phyloP scores from a whole-genome alignment of 2,797 vertebrate species.

The Cirrhinus mrigala region DNA sequence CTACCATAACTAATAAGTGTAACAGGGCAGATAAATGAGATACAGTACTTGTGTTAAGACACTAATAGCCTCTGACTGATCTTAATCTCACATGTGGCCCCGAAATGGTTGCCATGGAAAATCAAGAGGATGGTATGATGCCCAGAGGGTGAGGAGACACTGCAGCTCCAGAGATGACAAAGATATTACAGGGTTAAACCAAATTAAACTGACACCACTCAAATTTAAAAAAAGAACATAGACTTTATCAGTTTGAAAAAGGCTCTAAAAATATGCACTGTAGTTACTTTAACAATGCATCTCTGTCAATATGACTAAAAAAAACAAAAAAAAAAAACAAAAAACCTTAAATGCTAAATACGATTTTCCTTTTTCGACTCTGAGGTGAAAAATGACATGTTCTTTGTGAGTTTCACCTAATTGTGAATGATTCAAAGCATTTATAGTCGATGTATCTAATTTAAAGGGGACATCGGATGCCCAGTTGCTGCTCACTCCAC shows the following conservation, averaged over 20 bases:
- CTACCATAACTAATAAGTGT: not conserved
- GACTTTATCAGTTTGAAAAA: not conserved
- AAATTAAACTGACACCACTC: constrained; percentile 43
- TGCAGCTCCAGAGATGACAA: not conserved
- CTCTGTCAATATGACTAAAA: not conserved
- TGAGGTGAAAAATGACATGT: not conserved
- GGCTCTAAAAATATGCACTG: not conserved
- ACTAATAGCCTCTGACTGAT: constrained; percentile 13
- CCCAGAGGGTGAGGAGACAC: constrained; percentile 33
- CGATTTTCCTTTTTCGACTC: not conserved
- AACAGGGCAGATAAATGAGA: not conserved
- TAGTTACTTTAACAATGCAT: not conserved
- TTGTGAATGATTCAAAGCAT: not conserved
- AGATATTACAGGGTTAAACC: constrained; percentile 39
- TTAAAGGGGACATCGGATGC: too few relatives aligned
- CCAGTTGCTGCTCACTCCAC: too few relatives aligned
- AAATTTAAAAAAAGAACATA: not conserved
- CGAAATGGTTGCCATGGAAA: not conserved
- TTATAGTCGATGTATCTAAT: too few relatives aligned
- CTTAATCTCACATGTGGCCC: not conserved
- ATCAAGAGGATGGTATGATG: constrained; percentile 16
- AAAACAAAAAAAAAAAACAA: constrained; percentile 6
- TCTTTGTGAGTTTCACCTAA: not conserved
- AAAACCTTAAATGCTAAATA: not conserved
- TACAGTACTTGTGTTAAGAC: not conserved